phyloP scores from a whole-genome alignment of 2,113 vertebrate genomes.

The Scomber colias region DNA sequence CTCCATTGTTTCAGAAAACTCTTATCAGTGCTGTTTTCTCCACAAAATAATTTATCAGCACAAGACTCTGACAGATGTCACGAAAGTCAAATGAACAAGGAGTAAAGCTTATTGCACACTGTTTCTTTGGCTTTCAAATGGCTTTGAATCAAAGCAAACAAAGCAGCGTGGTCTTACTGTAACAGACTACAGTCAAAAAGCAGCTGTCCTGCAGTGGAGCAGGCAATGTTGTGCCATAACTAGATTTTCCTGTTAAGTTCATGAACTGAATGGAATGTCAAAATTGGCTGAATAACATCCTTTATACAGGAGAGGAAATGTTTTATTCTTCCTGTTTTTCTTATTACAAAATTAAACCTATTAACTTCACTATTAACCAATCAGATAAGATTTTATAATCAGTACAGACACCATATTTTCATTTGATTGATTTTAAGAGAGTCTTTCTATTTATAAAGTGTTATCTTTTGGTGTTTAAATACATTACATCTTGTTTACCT shows the following conservation, averaged over 20 bases:
- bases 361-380: not conserved
- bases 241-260: conserved; percentile 13
- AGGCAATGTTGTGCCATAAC: not conserved
- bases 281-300: conserved; percentile 16
- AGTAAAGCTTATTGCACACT: conserved; percentile 7
- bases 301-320: not conserved
- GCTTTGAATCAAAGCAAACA: conserved; percentile 21
- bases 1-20: conserved; percentile 10
- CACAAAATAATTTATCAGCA: not conserved
- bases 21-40: not conserved
- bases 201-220: conserved; percentile 2
- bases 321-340: conserved; percentile 11
- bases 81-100: not conserved
- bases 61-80: conserved; percentile 21
- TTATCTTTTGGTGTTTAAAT: too few species aligned
- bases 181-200: conserved; percentile 11
- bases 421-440: too few species aligned
- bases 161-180: not conserved
- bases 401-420: not conserved
- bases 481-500: not conserved
- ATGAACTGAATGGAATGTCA: conserved; percentile 18
- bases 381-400: not conserved
- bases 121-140: not conserved
- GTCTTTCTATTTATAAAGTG: too few species aligned
- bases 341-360: not conserved